These are phyloP conservation scores for Carassius gibelio DNA, from an alignment of 2,113 vertebrate genomes.

Conservation along the genomic window DNA sequence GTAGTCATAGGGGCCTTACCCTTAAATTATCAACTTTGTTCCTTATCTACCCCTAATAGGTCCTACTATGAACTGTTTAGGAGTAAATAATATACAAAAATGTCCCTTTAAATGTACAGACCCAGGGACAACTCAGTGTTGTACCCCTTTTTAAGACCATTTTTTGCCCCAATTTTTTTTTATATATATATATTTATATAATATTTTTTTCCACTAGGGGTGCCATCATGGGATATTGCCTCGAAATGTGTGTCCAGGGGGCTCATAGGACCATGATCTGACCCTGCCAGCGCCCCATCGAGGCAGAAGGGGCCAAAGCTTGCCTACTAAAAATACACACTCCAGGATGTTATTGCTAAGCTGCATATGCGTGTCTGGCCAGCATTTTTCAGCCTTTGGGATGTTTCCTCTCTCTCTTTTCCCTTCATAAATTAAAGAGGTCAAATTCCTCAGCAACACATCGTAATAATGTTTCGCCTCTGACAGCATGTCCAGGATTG, in stretches of 20 bases:
- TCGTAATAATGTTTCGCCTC: conserved; percentile 53
- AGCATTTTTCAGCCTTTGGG: conserved; percentile 60
- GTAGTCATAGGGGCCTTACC: no score
- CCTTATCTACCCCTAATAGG: no score
- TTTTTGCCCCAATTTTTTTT: no score
- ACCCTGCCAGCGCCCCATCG: conserved; percentile 54
- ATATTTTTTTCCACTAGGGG: neutral
- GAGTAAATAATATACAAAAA: no score
- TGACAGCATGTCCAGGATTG: conserved; percentile 53
- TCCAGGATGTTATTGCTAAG: conserved; percentile 71
- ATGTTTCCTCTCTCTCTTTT: conserved; percentile 46
- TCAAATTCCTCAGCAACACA: conserved; percentile 63
- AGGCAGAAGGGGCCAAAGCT: conserved; percentile 54
- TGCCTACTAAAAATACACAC: conserved; percentile 66
- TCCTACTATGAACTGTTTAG: no score
- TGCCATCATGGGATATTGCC: neutral
- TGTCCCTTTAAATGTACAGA: no score
- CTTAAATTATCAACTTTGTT: no score
- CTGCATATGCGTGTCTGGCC: conserved; percentile 63
- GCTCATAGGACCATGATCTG: conserved; percentile 39
- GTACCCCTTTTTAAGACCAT: no score
- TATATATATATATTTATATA: no score
- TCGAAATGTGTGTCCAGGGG: neutral
- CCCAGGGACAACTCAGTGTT: no score
- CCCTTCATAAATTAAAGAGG: conserved; percentile 64